Evolutionary conservation across 1,140 invertebrate genomes (phyloP), one percentile per base, ranked within the genome.

Genomic region (Heliconius himera): DNA sequence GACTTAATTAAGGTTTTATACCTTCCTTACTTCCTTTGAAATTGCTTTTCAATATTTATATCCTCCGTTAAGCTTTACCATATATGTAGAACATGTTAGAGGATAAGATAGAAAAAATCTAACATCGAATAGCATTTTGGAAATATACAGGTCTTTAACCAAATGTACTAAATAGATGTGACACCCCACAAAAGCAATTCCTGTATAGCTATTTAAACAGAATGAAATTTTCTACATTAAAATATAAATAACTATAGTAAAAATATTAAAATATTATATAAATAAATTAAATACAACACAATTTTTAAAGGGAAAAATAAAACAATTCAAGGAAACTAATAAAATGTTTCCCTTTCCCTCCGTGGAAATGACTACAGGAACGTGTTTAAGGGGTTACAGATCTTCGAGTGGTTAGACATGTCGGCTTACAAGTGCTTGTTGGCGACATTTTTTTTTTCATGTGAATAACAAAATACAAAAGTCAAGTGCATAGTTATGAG

Each of bases 361-460:
- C 26, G 36, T 71, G 66, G 54, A 80, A 80, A 82, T 80, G 56
- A 60, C 38, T 70, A 77, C 72, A 73, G 70, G 78, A 80, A 82
- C 81, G 81, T 82, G 81, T 74, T 80, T 77, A 79, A 82, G 81
- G 70, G 81, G 73, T 70, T 70, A 77, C 72, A 79, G 72, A 75
- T 82, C 46, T 82, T 82, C 60, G 75, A 80, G 70, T 78, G 72
- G 72, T 81, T 74, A 81, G 80, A 70, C 46, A 72, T 60, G 56
- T 41, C 56, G 54, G 22, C 26, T 22, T 51, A 70, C 11, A 29
- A 78, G 77, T 78, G 51, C 70, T 70, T 71, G 60, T 66, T 29
- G 60, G 60, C n/a, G 13, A 26, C 60, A 66, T 66, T 66, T 56
- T 51, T 18, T 60, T 20, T 66, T 66, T 2, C 9, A 66, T 66